A percentile compares a stretch with the other conserved stretches of the same genome.
phyloP scores from a whole-genome alignment of 1,140 invertebrate species.

The Diorhabda carinulata region DNA sequence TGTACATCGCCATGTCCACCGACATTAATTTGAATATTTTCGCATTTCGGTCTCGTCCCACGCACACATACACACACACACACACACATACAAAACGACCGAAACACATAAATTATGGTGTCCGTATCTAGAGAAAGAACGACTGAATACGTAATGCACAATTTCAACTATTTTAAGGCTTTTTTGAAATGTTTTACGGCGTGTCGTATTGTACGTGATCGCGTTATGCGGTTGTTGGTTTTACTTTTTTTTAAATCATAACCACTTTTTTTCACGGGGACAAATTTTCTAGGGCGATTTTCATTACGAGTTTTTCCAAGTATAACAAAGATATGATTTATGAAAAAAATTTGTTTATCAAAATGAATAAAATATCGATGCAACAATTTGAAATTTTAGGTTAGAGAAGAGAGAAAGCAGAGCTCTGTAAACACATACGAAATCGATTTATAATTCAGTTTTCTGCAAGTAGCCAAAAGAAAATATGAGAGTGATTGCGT shows the following conservation, averaged over 20 bases:
- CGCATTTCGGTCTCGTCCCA: conserved; percentile 11
- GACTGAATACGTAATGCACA: conserved; percentile 8
- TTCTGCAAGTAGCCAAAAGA: neutral
- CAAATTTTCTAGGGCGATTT: no score
- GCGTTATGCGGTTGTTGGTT: neutral
- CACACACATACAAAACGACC: neutral
- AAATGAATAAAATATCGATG: conserved; percentile 16
- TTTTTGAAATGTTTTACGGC: conserved; percentile 6
- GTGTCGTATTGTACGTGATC: conserved; percentile 2
- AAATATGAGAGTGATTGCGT: no score
- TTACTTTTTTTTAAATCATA: no score
- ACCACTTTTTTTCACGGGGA: no score
- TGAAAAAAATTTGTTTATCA: no score
- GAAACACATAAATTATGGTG: conserved; percentile 6
- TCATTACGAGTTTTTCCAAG: no score
- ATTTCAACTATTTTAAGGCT: conserved; percentile 4
- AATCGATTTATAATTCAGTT: conserved; percentile 14
- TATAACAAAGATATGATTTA: no score
- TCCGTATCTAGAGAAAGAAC: conserved; percentile 4
- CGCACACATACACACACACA: neutral
- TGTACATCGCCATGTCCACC: neutral
- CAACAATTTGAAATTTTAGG: conserved; percentile 19
- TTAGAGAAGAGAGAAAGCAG: conserved; percentile 11
- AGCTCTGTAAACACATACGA: conserved; percentile 21
- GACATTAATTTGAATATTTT: conserved; percentile 8